A percentile compares a stretch with the other conserved stretches of the same genome.
Conservation (phyloP, 2,888 invertebrate genomes). For the Orgyia antiqua region DNA sequence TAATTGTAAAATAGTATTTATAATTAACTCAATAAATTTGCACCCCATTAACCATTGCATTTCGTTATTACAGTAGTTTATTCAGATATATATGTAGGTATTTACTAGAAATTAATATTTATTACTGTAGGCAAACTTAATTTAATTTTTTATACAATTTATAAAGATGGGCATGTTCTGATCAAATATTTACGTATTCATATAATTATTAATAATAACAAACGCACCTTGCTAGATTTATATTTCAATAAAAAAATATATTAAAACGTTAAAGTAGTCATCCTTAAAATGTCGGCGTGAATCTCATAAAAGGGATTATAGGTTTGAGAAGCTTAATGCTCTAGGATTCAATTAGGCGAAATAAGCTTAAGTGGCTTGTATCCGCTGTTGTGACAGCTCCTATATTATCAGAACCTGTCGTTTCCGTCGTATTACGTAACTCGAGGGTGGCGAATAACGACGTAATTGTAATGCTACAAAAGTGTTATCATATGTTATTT, state of each 20-base stretch:
- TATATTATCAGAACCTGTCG: constrained; percentile 59
- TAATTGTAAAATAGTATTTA: too few species aligned
- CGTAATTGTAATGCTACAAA: constrained; percentile 17
- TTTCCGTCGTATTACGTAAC: constrained; percentile 52
- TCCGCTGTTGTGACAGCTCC: constrained; percentile 75
- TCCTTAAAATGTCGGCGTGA: constrained; percentile 67
- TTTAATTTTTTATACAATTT: too few species aligned
- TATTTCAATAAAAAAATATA: constrained; percentile 44
- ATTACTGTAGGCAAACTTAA: too few species aligned
- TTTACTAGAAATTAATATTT: too few species aligned
- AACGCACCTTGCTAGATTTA: constrained; percentile 45
- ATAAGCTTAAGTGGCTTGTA: constrained; percentile 74
- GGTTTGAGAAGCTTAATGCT: constrained; percentile 62
- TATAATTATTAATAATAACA: constrained; percentile 11
- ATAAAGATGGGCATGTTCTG: too few species aligned
- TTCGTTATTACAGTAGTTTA: too few species aligned
- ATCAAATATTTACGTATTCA: neutral
- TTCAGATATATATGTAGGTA: too few species aligned
- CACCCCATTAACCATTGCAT: too few species aligned
- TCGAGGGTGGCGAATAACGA: constrained; percentile 45
- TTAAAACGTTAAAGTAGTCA: constrained; percentile 49
- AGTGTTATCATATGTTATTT: constrained; percentile 13
- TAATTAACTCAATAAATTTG: too few species aligned
- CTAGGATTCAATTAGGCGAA: constrained; percentile 76
- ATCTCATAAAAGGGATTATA: constrained; percentile 72